Base-by-base conservation (phyloP, 2,113 vertebrate genomes). In the Cinclus mexicanus region DNA sequence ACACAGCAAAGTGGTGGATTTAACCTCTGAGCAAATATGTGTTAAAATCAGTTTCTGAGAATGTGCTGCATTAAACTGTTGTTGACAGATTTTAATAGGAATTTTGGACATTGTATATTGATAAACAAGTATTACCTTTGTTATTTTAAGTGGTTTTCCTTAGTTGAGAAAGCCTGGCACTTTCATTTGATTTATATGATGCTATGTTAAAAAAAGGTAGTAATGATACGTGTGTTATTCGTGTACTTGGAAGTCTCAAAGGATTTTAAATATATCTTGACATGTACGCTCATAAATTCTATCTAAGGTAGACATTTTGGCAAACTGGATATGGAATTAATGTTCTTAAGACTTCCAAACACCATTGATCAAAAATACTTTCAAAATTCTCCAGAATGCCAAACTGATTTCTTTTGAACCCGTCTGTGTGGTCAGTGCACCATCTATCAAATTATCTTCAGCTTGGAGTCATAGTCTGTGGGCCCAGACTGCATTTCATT, bases 141-240 rank as follows among this genome's bases (percentile, higher is more conserved):
- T 95, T 95, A 88, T 95, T 96, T 87, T 95, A 96, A 96, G 50
- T 89, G 91, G 80, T 95, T 97, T 97, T 92, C 94, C 90, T 95
- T 69, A 82, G 64, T 39, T 95, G 78, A 94, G 93, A 86, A 87
- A 92, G 20, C 55, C 80, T 90, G 81, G 83, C 10, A 4, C 53
- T 81, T 39, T 93, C 19, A 26, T 59, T 94, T 96, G 93, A 97
- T 97, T 97, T 96, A 96, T 97, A 55, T 37, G 56, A 95, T 95
- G 83, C 23, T 76, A 68, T 82, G 86, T 87, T 92, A 89, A 92
- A 85, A 90, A 94, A 96, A 87, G 65, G 77, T 89, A 94, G 69
- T 87, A 95, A 91, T 90, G 92, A 90, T 95, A 92, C 2, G 55
- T 91, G 67, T 94, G 91, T 79, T 96, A 94, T 96, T 95, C 80